phyloP scores from a whole-genome alignment of 2,113 vertebrate genomes.

The Amphiprion percula region DNA sequence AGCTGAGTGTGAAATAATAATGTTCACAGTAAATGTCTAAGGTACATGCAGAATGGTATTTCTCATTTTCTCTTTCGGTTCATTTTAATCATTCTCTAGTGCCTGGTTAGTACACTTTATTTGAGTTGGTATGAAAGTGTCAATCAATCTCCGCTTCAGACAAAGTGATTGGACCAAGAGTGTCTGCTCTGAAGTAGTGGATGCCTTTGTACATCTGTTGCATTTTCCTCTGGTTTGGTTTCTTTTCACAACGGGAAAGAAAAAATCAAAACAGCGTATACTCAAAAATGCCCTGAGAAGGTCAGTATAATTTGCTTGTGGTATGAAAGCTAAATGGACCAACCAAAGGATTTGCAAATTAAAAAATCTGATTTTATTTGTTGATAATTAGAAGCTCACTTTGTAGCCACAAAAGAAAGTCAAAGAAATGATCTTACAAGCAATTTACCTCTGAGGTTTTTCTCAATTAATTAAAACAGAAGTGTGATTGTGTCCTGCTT shows the following conservation, averaged over 20 bases:
- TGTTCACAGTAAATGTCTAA: conserved; percentile 15
- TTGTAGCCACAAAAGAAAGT: neutral
- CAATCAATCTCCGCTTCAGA: neutral
- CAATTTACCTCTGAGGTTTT: neutral
- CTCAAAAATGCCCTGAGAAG: neutral
- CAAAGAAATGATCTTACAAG: neutral
- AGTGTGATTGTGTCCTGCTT: neutral
- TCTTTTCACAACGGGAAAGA: neutral
- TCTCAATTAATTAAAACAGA: neutral
- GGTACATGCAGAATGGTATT: neutral
- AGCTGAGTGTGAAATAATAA: conserved; percentile 34
- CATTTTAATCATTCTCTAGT: no score
- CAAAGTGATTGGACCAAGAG: neutral
- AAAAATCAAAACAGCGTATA: neutral
- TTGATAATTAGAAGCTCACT: neutral
- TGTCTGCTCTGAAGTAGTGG: neutral
- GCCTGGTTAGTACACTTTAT: no score
- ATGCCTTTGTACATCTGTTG: neutral
- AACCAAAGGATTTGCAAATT: neutral
- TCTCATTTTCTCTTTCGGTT: no score
- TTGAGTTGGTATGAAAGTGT: neutral
- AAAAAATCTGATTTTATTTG: neutral
- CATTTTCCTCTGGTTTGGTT: neutral
- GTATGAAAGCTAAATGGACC: neutral
- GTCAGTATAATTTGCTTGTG: neutral